Evolutionary conservation across 2,113 vertebrate species (phyloP), one percentile per base, ranked within the genome.

Genomic region (Myanophis thanlyinensis): DNA sequence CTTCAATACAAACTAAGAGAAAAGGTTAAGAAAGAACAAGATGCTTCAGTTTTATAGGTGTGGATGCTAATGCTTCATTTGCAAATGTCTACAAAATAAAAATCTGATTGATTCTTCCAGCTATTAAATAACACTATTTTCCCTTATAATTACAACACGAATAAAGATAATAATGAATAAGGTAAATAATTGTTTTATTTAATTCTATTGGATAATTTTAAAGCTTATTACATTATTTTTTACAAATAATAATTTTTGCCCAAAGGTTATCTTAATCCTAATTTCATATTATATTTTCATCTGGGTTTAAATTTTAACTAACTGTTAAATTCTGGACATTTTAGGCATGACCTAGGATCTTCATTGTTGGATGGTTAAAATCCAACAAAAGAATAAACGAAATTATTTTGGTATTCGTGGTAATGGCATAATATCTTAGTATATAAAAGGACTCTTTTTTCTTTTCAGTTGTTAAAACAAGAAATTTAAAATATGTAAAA

Each of bases 71-170:
- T 25, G 10, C 27, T 89, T 56, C 44, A 85, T 46, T 54, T 90
- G n/a, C 85, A 67, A 95, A 95, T 56, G 46, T n/a, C 40, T 54
- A 11, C 10, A 27, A 73, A 56, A 85, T 3, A 62, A 62, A 62
- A 62, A 10, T 5, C 30, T 90, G 27, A 51, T 91, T 85, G 87
- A 73, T 80, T 89, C 40, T 93, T 94, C 90, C 44, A 59, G 84
- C 23, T 88, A 92, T 73, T 25, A 92, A 0, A 44, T 94, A 46
- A 0, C 0, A 35, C 44, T 48, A 86, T 56, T 47, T 59, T 46
- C n/a, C 20, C 47, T n/a, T 23, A 8, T 54, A 27, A 86, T 48
- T 9, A 49, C n/a, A 59, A 59, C 52, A 48, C 3, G 35, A 86
- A 47, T 54, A n/a, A 35, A 48, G 9, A 22, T 23, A 84, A 5